Base-by-base conservation (phyloP, 2,797 vertebrate genomes). In the Sebastiscus tertius region DNA sequence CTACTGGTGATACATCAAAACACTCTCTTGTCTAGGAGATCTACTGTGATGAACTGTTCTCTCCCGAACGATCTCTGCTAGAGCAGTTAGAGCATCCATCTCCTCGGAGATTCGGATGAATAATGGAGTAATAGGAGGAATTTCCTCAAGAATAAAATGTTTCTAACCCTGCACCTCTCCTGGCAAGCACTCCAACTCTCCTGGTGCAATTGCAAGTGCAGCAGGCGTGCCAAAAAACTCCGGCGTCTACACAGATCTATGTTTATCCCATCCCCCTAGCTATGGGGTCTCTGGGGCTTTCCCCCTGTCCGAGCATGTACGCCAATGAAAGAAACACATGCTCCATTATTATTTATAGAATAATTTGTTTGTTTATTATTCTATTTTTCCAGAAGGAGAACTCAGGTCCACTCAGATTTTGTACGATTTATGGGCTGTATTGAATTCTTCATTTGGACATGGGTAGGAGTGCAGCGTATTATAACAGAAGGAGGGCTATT, bases 321-420 rank as follows among this genome's bases (percentile, higher is more conserved):
- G 72, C 82, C 85, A 89, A 94, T 92, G 92, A 87, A 90, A 89
- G 90, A 94, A 95, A 88, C 92, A 94, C 89, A 94, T 94, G 93
- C 84, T 86, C 70, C 75, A 71, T 87, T 93, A 91, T 95, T 93
- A 96, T 96, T 95, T 95, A 95, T 94, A 93, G 92, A 93, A 93
- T 87, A 62, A 88, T 92, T 92, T 95, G 93, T 95, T 95, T 95
- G 89, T 94, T 93, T 94, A 93, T 94, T 84, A 85, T 92, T 90
- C 60, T 78, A 61, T 86, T 92, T 94, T 91, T 92, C 88, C 92
- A 88, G 75, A 89, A 94, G 86, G 80, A 87, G 79, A 90, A 67
- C 82, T 87, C 70, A 59, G 86, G 83, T 85, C 81, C 66, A 12
- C 63, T 73, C 65, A 62, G 86, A 85, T 82, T 80, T 87, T 62